phyloP scores from a whole-genome alignment of 2,888 invertebrate genomes.

The Coenonympha glycerion region DNA sequence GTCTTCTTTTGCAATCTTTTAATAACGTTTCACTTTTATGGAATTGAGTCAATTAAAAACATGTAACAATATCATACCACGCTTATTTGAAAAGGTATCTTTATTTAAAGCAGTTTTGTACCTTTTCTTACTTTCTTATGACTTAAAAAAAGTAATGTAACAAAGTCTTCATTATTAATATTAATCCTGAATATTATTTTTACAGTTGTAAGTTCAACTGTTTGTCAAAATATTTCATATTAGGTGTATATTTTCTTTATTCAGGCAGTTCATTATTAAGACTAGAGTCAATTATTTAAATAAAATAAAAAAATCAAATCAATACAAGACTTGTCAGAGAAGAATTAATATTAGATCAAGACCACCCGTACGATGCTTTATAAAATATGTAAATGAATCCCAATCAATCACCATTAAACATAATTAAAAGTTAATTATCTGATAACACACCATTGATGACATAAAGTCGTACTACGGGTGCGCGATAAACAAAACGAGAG shows the following conservation, averaged over 20 bases:
- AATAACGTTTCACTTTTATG: background rate
- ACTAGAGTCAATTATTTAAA: too few relatives aligned
- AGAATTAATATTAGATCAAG: background rate
- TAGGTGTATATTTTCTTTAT: too few relatives aligned
- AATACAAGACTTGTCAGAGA: too few relatives aligned
- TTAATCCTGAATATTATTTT: too few relatives aligned
- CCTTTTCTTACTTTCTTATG: background rate
- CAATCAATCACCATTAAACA: background rate
- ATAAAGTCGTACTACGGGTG: background rate
- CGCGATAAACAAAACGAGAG: background rate
- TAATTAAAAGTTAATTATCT: background rate
- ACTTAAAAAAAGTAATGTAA: background rate
- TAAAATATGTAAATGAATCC: background rate
- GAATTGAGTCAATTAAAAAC: background rate
- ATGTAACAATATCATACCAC: too few relatives aligned
- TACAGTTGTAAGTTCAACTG: too few relatives aligned
- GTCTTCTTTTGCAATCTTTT: background rate
- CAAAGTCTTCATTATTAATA: too few relatives aligned
- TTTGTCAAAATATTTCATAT: too few relatives aligned
- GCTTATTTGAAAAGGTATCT: too few relatives aligned
- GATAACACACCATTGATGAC: background rate
- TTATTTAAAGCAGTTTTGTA: background rate
- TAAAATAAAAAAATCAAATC: too few relatives aligned
- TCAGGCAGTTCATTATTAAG: too few relatives aligned
- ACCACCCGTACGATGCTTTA: background rate